phyloP scores from a whole-genome alignment of 2,113 vertebrate genomes.

The Melanostigma gelatinosum region DNA sequence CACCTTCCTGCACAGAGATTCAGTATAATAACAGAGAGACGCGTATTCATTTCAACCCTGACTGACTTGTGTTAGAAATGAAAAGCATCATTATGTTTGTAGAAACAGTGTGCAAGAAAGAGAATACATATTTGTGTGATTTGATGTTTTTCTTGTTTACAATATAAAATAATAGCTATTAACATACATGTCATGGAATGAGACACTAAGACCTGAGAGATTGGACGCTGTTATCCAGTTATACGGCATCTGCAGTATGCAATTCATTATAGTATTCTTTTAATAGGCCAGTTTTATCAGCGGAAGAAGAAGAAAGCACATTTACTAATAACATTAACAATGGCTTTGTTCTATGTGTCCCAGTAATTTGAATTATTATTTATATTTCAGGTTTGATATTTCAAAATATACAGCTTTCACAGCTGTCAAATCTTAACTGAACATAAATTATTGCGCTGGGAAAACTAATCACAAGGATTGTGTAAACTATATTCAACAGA shows the following conservation, averaged over 20 bases:
- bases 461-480: neutral
- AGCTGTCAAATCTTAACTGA: neutral
- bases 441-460: neutral
- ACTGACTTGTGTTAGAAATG: neutral
- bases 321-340: neutral
- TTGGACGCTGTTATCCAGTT: neutral
- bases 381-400: neutral
- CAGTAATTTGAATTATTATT: neutral
- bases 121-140: neutral
- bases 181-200: neutral
- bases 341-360: neutral
- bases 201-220: neutral
- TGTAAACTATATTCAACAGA: neutral
- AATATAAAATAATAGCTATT: neutral
- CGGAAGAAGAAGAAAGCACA: neutral
- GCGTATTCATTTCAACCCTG: conserved; percentile 17
- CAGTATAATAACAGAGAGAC: neutral
- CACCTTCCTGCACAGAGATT: neutral
- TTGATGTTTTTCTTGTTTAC: neutral
- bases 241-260: neutral
- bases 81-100: neutral
- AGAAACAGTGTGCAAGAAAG: neutral
- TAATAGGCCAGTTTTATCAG: neutral
- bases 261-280: neutral
- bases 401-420: neutral